Percentiles rank a stretch among this genome's conserved stretches.
phyloP scores from a whole-genome alignment of 2,113 vertebrate genomes.

The Lepisosteus oculatus region DNA sequence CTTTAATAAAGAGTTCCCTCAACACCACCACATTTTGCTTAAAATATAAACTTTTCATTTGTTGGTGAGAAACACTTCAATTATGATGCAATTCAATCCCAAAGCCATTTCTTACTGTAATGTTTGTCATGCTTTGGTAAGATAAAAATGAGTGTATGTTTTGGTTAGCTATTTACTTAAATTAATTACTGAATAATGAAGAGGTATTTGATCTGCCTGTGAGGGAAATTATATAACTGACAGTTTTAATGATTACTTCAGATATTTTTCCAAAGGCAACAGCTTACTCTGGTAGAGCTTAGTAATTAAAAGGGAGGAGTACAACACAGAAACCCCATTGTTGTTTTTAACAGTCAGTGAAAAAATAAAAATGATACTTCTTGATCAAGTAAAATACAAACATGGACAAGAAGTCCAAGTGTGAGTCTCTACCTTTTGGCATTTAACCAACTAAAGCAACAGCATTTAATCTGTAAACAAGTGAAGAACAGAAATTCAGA shows the following conservation, averaged over 20 bases:
- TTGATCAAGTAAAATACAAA: neutral
- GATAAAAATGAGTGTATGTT: neutral
- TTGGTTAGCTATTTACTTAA: neutral
- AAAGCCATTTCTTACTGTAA: conserved; percentile 3
- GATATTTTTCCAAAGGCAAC: conserved; percentile 6
- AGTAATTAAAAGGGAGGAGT: conserved; percentile 20
- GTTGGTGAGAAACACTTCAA: neutral
- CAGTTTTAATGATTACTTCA: conserved; percentile 15
- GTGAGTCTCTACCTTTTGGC: neutral
- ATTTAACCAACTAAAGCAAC: neutral
- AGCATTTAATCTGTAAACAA: neutral
- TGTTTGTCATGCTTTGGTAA: conserved; percentile 14
- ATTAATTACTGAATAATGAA: conserved; percentile 6
- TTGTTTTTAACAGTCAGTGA: neutral
- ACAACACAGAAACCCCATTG: neutral
- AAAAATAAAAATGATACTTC: too few species aligned
- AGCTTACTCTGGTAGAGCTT: neutral
- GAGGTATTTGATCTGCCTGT: conserved; percentile 9
- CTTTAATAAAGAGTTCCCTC: too few species aligned
- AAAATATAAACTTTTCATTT: neutral
- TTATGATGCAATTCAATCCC: conserved; percentile 2
- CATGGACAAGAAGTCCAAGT: neutral
- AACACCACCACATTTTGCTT: neutral
- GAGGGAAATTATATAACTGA: conserved; percentile 14
- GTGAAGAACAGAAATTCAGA: too few species aligned